Conservation (phyloP, 2,113 vertebrate species). For the Pseudopodoces humilis region DNA sequence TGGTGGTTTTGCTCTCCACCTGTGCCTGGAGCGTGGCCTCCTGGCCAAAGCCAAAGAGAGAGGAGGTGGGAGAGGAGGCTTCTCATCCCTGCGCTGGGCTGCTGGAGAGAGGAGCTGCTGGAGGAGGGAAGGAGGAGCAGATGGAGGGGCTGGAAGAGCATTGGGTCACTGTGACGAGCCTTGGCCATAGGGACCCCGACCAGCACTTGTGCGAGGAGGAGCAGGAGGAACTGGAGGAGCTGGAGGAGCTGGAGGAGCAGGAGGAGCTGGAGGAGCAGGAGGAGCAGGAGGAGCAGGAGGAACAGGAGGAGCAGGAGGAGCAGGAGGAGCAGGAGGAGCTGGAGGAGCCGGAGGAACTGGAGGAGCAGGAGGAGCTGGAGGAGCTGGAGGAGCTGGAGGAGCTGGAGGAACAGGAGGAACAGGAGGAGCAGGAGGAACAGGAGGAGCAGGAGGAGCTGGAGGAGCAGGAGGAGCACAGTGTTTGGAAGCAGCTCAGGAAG, state of each 20-base stretch:
- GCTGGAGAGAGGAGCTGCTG: not conserved
- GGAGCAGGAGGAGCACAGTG: too few species aligned
- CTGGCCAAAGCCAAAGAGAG: not conserved
- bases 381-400: not conserved
- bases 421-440: too few species aligned
- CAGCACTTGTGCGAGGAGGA: accelerated
- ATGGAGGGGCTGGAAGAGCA: conserved; percentile 40
- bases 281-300: too few species aligned
- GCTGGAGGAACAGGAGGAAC: too few species aligned
- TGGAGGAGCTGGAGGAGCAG: not conserved
- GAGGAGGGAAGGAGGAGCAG: conserved; percentile 8
- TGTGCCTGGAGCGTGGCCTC: not conserved
- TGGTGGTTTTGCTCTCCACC: not conserved
- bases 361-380: not conserved
- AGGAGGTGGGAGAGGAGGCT: not conserved
- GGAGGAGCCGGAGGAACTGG: not conserved
- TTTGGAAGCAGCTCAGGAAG: not conserved
- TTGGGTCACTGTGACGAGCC: not conserved
- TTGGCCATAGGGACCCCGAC: accelerated
- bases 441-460: too few species aligned
- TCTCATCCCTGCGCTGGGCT: accelerated
- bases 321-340: too few species aligned
- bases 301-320: too few species aligned
- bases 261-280: too few species aligned
- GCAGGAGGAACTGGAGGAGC: not conserved